Evolutionary conservation across 2,113 vertebrate species (phyloP), one percentile per base, ranked within the genome.

Genomic region (Ploceus nigricollis): DNA sequence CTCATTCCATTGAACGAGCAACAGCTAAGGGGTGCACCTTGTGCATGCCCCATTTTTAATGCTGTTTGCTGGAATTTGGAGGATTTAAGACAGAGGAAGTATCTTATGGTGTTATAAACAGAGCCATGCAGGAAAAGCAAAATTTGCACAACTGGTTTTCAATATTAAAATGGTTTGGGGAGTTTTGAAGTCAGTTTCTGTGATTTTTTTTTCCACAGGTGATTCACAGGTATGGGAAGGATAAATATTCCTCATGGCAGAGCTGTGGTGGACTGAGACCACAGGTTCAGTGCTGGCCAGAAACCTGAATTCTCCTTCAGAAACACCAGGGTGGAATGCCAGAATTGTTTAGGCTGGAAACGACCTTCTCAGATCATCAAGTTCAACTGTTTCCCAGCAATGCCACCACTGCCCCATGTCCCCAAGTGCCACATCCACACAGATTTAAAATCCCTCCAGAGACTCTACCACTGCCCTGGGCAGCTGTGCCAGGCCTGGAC

Each of bases 381-480:
- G 4, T 17, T 9, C n/a, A 25, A 31, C 40, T 6, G 2, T 5
- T 53, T 20, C 10, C 30, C 33, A 63, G 40, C n/a, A 51, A 9
- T 15, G 47, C 21, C 80, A 51, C 10, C 56, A 10, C 5, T 30
- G 9, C 5, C n/a, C 16, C 23, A 0, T 7, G 33, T 61, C 39
- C 47, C n/a, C n/a, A 39, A 2, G 24, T 8, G 48, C 13, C 65
- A 79, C 40, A 48, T 48, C 30, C 24, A 63, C 57, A 9, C 0
- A 1, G n/a, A 1, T 40, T 35, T 54, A 2, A 53, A 66, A 61
- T 11, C 14, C 21, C 8, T 19, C 21, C 11, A 23, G 21, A 11
- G 5, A 47, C 3, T 53, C 13, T n/a, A 53, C 0, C 40, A 1
- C 9, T 14, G 18, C 58, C 14, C 33, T 51, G 58, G 44, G 44